Evolutionary conservation across 2,888 invertebrate species (phyloP).

Genomic region (Tenthredo distinguenda): DNA sequence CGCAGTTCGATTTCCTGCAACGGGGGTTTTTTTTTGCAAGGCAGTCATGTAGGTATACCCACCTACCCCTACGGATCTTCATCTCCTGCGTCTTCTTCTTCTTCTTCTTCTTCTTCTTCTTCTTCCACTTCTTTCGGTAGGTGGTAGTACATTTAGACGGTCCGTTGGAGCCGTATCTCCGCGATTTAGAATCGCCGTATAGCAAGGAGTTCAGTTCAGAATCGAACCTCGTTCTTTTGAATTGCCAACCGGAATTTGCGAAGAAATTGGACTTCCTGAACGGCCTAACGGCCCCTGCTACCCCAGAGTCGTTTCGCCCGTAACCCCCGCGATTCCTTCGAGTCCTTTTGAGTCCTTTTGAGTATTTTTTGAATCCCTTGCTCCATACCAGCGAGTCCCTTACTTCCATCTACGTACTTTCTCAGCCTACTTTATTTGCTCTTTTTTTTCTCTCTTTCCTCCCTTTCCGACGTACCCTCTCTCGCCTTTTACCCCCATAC

Average conservation of each 20-base stretch:
- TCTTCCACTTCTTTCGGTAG: background rate
- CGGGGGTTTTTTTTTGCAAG: background rate
- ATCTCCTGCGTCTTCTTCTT: background rate
- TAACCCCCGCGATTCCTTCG: slow-evolving; percentile 27
- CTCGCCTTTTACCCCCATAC: slow-evolving; percentile 1
- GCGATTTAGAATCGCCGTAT: slow-evolving; percentile 58
- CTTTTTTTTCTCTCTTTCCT: background rate
- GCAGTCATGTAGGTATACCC: background rate
- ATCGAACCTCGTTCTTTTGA: slow-evolving; percentile 69
- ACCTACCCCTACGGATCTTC: background rate
- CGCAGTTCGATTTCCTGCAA: slow-evolving; percentile 23
- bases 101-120: background rate
- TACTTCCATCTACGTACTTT: background rate
- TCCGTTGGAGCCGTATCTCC: slow-evolving; percentile 53
- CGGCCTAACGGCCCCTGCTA: slow-evolving; percentile 32
- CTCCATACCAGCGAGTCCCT: background rate
- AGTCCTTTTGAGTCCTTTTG: slow-evolving; percentile 46
- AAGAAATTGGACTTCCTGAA: slow-evolving; percentile 65
- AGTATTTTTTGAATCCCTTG: slow-evolving; percentile 27
- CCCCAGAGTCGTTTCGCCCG: slow-evolving; percentile 28
- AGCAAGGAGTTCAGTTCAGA: slow-evolving; percentile 34
- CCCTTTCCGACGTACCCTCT: background rate
- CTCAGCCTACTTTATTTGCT: slow-evolving; percentile 24
- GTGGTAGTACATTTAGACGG: slow-evolving; percentile 47
- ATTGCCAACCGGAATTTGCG: slow-evolving; percentile 67